Evolutionary conservation across 2,113 vertebrate species (phyloP).

Genomic region (Phalacrocorax aristotelis): DNA sequence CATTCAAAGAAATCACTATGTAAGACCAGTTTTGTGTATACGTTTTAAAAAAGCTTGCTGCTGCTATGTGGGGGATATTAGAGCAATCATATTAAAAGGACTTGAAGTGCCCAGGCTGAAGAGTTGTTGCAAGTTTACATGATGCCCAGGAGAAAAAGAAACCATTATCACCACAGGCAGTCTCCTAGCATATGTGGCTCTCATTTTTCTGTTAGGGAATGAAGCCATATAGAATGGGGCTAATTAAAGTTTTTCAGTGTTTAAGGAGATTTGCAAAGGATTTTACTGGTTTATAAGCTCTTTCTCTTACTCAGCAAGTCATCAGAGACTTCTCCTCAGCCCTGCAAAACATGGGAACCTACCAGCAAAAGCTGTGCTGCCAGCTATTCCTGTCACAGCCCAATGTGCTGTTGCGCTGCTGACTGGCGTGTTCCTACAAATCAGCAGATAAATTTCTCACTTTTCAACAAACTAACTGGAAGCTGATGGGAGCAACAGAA

Average conservation of each 20-base stretch:
- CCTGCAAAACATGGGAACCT: neutral
- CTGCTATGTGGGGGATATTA: neutral
- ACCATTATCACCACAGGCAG: neutral
- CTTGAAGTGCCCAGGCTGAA: neutral
- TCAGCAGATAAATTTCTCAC: accelerated
- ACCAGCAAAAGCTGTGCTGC: neutral
- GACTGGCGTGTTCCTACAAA: accelerated
- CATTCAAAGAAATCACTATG: neutral
- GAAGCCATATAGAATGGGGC: neutral
- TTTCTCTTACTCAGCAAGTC: neutral
- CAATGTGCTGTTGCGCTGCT: accelerated
- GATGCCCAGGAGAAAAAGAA: neutral
- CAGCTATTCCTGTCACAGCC: neutral
- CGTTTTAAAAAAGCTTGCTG: neutral
- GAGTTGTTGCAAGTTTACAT: neutral
- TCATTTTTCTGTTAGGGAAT: neutral
- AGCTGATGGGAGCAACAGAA: neutral
- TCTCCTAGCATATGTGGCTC: neutral
- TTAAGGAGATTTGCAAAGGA: neutral
- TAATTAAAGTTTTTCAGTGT: neutral
- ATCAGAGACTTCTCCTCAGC: neutral
- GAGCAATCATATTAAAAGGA: neutral
- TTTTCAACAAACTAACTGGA: neutral
- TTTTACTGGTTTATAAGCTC: neutral
- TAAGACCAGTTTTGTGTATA: neutral